phyloP scores from a whole-genome alignment of 1,140 invertebrate species.

The Holcopasites calliopsidis region DNA sequence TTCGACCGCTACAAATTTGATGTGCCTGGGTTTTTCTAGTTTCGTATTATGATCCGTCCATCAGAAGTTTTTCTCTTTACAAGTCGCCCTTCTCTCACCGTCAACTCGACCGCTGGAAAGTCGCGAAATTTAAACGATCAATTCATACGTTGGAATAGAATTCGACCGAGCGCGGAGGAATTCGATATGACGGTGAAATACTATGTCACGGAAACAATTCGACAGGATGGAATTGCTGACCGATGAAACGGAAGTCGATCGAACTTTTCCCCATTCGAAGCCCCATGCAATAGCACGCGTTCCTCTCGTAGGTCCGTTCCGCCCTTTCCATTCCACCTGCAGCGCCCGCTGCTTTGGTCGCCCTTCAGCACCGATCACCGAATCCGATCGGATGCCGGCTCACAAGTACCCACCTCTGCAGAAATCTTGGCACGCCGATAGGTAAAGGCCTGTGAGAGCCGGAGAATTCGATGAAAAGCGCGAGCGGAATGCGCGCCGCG shows the following conservation, averaged over 20 bases:
- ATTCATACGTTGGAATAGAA: conserved; percentile 30
- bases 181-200: conserved; percentile 37
- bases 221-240: conserved; percentile 50
- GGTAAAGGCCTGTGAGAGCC: background rate
- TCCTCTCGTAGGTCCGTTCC: background rate
- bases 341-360: background rate
- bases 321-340: background rate
- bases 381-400: conserved; percentile 2
- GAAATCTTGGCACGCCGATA: conserved; percentile 37
- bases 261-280: conserved; percentile 43
- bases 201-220: conserved; percentile 46
- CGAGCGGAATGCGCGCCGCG: conserved; percentile 24
- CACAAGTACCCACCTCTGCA: conserved; percentile 35
- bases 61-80: background rate
- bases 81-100: background rate
- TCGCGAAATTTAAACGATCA: conserved; percentile 20
- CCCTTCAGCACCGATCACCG: conserved; percentile 23
- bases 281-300: conserved; percentile 28
- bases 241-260: conserved; percentile 50
- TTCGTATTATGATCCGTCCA: background rate
- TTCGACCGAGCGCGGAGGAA: conserved; percentile 15
- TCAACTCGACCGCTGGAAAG: background rate
- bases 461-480: conserved; percentile 23
- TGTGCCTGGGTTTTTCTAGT: too few relatives aligned
- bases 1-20: too few relatives aligned